These are phyloP conservation scores for Conchocele bisecta DNA, from an alignment of 2,888 invertebrate genomes.

Conservation along the genomic window DNA sequence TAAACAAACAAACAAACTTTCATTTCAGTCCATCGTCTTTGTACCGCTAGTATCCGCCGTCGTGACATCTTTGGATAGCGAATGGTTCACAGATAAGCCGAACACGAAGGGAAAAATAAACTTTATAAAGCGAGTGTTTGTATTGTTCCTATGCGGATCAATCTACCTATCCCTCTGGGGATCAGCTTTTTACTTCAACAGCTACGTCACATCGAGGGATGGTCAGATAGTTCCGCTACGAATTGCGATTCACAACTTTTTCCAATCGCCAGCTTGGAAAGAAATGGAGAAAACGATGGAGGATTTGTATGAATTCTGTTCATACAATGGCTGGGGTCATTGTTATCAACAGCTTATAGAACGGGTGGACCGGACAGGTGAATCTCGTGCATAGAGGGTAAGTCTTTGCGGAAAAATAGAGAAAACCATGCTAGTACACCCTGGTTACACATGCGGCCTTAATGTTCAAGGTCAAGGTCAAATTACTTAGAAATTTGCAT, in stretches of 20 bases:
- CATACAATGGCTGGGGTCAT: constrained; percentile 93
- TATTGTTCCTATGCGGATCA: too few species aligned
- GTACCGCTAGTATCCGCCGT: constrained; percentile 61
- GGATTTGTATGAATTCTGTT: constrained; percentile 90
- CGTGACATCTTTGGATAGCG: constrained; percentile 87
- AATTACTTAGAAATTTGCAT: too few species aligned
- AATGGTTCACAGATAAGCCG: constrained; percentile 85
- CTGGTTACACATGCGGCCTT: too few species aligned
- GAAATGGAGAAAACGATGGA: constrained; percentile 86
- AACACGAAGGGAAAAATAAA: constrained; percentile 10
- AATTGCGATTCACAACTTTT: constrained; percentile 94
- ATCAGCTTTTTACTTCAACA: too few species aligned
- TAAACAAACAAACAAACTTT: too few species aligned
- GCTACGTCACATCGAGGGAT: too few species aligned
- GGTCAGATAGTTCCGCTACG: constrained; percentile 84
- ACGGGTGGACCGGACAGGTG: constrained; percentile 94
- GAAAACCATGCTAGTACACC: constrained; percentile 26
- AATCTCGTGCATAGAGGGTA: constrained; percentile 88
- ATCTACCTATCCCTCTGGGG: neutral
- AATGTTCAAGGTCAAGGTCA: too few species aligned
- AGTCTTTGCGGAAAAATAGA: constrained; percentile 26
- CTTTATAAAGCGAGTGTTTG: too few species aligned
- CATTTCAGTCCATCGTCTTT: constrained; percentile 38
- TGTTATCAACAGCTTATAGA: constrained; percentile 94
- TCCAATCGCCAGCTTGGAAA: constrained; percentile 89